phyloP scores from a whole-genome alignment of 64 coral and sea anemone species.

The Stichodactyla helianthus region DNA sequence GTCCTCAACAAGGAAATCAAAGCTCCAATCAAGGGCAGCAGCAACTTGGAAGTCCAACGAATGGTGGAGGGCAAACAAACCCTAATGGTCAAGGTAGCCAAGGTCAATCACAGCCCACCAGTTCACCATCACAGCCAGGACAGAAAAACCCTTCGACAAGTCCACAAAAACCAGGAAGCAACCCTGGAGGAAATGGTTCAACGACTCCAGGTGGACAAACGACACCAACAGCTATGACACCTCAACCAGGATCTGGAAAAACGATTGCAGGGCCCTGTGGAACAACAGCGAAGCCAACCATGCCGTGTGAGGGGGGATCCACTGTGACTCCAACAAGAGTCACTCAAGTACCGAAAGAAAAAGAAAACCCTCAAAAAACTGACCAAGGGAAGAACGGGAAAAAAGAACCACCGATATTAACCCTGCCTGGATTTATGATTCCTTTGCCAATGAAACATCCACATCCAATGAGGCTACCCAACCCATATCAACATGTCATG shows the following conservation, averaged over 20 bases:
- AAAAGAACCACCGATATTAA: not conserved
- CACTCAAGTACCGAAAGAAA: not conserved
- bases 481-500: not conserved
- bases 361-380: not conserved
- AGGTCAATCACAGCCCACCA: not conserved
- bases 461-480: not conserved
- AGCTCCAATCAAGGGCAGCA: not conserved
- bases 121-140: not conserved
- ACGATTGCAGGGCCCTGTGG: too few species aligned
- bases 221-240: not conserved
- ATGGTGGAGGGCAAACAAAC: not conserved
- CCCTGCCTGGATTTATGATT: not conserved
- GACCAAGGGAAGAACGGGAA: not conserved
- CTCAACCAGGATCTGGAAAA: not conserved
- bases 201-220: not conserved
- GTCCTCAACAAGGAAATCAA: not conserved
- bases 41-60: not conserved
- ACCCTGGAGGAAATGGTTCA: too few species aligned
- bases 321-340: not conserved
- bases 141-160: not conserved
- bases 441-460: not conserved
- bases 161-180: not conserved
- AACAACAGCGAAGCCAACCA: not conserved
- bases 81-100: not conserved
- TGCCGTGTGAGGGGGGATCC: not conserved